These are phyloP conservation scores for Stigmatopora argus DNA, from an alignment of 2,113 vertebrate genomes.

Conservation along the genomic window DNA sequence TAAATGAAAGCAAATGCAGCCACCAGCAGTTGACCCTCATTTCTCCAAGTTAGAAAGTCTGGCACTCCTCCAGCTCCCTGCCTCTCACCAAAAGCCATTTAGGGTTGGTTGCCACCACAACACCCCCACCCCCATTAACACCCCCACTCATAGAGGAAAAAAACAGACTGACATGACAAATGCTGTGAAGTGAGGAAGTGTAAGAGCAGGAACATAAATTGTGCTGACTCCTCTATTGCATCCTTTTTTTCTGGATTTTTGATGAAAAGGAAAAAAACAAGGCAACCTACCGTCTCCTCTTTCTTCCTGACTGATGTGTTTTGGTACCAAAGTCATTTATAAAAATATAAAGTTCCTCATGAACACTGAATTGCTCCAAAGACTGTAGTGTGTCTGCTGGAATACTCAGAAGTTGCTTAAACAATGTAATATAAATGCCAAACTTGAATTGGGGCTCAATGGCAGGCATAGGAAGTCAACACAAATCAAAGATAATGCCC, in stretches of 20 bases:
- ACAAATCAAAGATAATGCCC: too few relatives aligned
- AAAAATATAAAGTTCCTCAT: too few relatives aligned
- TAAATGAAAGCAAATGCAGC: constrained; percentile 2
- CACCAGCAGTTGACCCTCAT: constrained; percentile 10
- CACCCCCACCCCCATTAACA: too few relatives aligned
- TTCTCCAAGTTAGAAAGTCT: constrained; percentile 26
- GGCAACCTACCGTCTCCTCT: neutral
- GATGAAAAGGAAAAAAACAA: neutral
- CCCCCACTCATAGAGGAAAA: constrained; percentile 5
- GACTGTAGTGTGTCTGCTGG: too few relatives aligned
- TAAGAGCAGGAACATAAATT: constrained; percentile 27
- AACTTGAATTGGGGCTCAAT: too few relatives aligned
- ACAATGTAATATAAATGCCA: too few relatives aligned
- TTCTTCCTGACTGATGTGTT: neutral
- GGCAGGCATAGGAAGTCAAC: too few relatives aligned
- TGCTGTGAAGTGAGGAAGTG: constrained; percentile 32
- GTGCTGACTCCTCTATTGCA: constrained; percentile 24
- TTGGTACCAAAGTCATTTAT: too few relatives aligned
- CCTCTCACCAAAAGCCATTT: constrained; percentile 8
- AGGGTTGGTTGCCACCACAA: neutral
- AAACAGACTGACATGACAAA: constrained; percentile 39
- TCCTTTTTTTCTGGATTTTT: constrained; percentile 18
- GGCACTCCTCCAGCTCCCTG: neutral
- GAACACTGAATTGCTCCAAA: too few relatives aligned
- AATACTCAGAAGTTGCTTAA: too few relatives aligned